Evolutionary conservation across 2,888 invertebrate genomes (phyloP).

Genomic region (Allygus modestus): DNA sequence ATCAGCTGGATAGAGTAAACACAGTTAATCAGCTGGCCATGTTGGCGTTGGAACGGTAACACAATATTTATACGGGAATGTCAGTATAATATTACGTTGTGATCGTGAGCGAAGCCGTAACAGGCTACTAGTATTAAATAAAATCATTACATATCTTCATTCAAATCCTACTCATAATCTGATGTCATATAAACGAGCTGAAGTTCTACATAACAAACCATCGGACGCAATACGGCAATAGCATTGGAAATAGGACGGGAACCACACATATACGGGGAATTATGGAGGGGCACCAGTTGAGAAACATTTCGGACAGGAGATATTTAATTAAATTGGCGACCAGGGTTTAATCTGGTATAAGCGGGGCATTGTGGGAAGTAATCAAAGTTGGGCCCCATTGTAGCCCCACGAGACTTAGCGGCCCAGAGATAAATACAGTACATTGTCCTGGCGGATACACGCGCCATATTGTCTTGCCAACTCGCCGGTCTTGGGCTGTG

Average conservation of each 20-base stretch:
- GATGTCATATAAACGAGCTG: no score
- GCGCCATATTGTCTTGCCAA: constrained; percentile 27
- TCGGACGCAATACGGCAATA: no score
- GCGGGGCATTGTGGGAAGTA: constrained; percentile 48
- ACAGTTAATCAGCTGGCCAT: no score
- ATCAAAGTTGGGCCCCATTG: constrained; percentile 45
- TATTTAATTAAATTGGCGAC: constrained; percentile 55
- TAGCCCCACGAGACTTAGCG: background rate
- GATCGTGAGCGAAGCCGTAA: no score
- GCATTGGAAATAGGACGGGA: background rate
- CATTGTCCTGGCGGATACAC: constrained; percentile 14
- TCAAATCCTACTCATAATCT: no score
- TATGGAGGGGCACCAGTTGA: background rate
- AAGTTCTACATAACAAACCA: no score
- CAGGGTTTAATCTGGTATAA: constrained; percentile 41
- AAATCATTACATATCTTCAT: no score
- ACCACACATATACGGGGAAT: background rate
- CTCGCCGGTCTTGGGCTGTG: background rate
- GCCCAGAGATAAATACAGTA: constrained; percentile 24
- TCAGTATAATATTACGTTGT: no score
- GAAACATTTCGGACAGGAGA: constrained; percentile 34
- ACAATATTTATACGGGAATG: no score
- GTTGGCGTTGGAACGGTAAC: no score
- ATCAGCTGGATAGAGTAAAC: no score
- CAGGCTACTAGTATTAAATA: no score